These are phyloP conservation scores for Thereva nobilitata DNA, from an alignment of 2,888 invertebrate genomes.

Conservation along the genomic window DNA sequence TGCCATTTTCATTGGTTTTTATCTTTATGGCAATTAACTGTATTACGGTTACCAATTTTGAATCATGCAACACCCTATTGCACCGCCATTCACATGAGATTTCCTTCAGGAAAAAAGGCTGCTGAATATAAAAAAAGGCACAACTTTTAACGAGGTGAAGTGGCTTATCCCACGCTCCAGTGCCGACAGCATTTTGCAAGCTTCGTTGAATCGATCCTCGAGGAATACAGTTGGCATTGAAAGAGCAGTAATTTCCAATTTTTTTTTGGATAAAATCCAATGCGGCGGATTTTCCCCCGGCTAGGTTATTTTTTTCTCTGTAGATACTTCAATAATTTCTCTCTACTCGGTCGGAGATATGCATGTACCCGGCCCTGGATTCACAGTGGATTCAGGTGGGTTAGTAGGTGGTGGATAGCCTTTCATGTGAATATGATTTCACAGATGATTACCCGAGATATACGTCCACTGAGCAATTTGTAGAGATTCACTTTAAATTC, in stretches of 20 bases:
- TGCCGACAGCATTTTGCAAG: background rate
- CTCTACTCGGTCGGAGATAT: constrained; percentile 23
- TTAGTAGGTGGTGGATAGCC: background rate
- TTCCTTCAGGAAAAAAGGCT: too few species aligned
- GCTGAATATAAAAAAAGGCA: background rate
- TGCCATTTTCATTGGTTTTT: too few species aligned
- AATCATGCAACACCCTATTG: too few species aligned
- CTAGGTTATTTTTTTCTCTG: background rate
- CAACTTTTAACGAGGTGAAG: background rate
- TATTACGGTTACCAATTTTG: too few species aligned
- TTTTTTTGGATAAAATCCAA: constrained; percentile 36
- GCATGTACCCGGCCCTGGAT: background rate
- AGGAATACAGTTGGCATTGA: constrained; percentile 5
- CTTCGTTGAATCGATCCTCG: background rate
- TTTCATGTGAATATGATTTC: constrained; percentile 41
- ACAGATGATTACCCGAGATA: constrained; percentile 39
- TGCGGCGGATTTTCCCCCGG: constrained; percentile 11
- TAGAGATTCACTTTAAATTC: constrained; percentile 39
- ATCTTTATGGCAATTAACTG: too few species aligned
- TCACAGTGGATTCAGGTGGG: too few species aligned
- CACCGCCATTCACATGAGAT: too few species aligned
- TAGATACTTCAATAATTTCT: constrained; percentile 26
- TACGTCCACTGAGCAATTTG: constrained; percentile 39
- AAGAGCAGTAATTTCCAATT: constrained; percentile 16
- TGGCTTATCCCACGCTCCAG: background rate